Base-by-base conservation (phyloP, 2,113 vertebrate genomes). In the Calidris pygmaea region DNA sequence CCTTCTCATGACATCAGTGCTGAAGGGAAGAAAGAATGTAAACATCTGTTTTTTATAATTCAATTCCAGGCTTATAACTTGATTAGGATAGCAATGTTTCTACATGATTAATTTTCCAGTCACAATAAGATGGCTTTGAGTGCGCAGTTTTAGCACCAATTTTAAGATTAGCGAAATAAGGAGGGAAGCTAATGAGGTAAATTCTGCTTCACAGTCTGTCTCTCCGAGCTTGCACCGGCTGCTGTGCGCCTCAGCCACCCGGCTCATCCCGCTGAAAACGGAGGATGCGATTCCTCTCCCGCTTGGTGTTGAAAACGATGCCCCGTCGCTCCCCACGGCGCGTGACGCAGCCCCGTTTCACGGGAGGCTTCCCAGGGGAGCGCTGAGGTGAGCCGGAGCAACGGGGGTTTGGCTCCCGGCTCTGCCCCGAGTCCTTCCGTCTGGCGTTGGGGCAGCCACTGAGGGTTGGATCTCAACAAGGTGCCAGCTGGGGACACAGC, bases 1-100 rank as follows among this genome's bases (percentile, higher is more conserved):
- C 93, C 93, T 97, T 96, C 97, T 97, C 93, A 95, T 96, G 96
- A 98, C 96, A 77, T 98, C 95, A 89, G 95, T 96, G 96, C 95
- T 95, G 95, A 97, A 97, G 92, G 95, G 95, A 77, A 96, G 91
- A 90, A 97, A 95, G 96, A 98, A 98, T 97, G 97, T 98, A 98
- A 98, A 98, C 98, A 98, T 98, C 98, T 98, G 98, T 95, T 98
- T 98, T 97, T 96, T 97, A 97, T 98, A 98, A 98, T 90, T 91
- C 87, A 83, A 62, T 97, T 97, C 92, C 90, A 97, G 96, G 87
- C 96, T 98, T 97, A 97, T 96, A 98, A 98, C 97, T 98, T 98
- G 93, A 98, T 98, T 98, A 97, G 97, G 96, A 79, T 93, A 96
- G 93, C 90, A 91, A 55, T 91, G 87, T 93, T 98, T 97, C 95